Conservation (phyloP, 2,797 vertebrate genomes). For the Anisognathus igniventris region DNA sequence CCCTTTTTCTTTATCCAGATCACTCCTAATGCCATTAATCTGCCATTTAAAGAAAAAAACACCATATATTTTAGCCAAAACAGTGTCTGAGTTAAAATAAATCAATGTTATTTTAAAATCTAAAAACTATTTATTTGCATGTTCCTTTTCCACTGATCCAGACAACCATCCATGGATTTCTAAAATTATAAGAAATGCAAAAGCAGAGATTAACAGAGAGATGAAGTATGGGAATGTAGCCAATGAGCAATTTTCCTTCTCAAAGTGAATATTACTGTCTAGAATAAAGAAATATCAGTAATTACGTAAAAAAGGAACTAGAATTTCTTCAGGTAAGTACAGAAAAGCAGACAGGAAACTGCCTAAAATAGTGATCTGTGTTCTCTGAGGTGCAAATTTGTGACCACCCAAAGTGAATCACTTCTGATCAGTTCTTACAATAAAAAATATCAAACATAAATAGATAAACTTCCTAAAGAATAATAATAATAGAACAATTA, state of each 20-base stretch:
- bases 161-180: background rate
- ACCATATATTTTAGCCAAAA: background rate
- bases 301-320: background rate
- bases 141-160: background rate
- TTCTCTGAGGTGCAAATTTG: background rate
- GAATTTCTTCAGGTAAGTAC: background rate
- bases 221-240: background rate
- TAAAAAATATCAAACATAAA: background rate
- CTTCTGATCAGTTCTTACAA: background rate
- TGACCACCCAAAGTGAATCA: background rate
- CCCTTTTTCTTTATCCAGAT: slow-evolving; percentile 81
- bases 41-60: slow-evolving; percentile 45
- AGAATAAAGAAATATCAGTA: background rate
- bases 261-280: background rate
- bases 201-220: background rate
- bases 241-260: background rate
- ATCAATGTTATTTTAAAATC: background rate
- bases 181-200: background rate
- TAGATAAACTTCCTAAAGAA: background rate
- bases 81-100: background rate
- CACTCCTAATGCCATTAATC: slow-evolving; percentile 78
- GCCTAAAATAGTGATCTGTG: background rate
- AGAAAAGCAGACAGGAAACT: background rate
- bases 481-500: background rate
- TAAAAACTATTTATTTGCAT: background rate